Base-by-base conservation (phyloP, 2,888 invertebrate species). In the Eurytoma californica region DNA sequence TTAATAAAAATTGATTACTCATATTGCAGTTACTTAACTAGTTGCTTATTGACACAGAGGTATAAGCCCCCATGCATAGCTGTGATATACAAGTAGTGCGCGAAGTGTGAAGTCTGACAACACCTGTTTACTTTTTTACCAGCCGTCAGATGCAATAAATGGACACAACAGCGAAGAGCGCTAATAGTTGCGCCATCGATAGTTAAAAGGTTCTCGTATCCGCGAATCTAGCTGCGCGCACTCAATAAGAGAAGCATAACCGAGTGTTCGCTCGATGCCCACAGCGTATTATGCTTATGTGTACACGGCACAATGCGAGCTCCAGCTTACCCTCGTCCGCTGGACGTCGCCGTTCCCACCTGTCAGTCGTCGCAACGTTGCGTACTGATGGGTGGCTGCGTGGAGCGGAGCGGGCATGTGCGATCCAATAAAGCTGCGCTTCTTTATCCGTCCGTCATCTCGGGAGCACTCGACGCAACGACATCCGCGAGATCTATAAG, bases 401-500 rank as follows among this genome's bases (percentile, higher is more conserved):
- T 39, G 39, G 13, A 5, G 57, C 13, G 30, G 67, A 20, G 39
- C 30, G 65, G 72, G n/a, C 47, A 72, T 60, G 60, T 60, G 66
- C 28, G 20, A 39, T 39, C 39, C 39, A 39, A 39, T 24, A 39
- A 7, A 39, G 39, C n/a, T n/a, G n/a, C 39, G 39, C 7, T 7
- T 39, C 39, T 24, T 68, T 75, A 72, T 77, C 55, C 60, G 16
- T 28, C 68, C 68, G 55, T 77, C 77, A 78, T 78, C 28, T 72
- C 72, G 28, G 14, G 12, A 61, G 55, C 18, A 70, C 61, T 67
- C 72, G 60, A n/a, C 53, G 66, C 57, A 63, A 24, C 63, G 49
- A 58, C 77, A 77, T 65, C 49, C 57, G 57, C 57, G 58, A 24
- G 12, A 39, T 39, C 39, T 7, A 39, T n/a, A 24, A 24, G 1